Evolutionary conservation across 2,113 vertebrate genomes (phyloP).

Genomic region (Actinemys pallida): DNA sequence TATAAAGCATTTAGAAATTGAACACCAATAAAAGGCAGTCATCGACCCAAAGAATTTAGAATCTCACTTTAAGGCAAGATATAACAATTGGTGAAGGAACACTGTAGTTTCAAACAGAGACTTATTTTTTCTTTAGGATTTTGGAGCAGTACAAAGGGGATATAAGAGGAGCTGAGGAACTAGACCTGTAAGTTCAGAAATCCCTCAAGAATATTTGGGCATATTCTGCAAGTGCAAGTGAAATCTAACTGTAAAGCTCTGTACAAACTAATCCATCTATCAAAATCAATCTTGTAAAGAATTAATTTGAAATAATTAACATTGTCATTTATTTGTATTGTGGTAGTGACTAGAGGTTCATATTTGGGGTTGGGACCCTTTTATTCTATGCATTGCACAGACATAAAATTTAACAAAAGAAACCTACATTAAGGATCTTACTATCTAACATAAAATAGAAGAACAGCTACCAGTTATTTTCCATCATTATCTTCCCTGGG

Average conservation of each 20-base stretch:
- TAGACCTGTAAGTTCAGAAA: not conserved
- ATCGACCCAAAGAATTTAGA: not conserved
- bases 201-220: not conserved
- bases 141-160: not conserved
- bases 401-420: not conserved
- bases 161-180: not conserved
- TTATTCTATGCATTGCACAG: not conserved
- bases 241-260: not conserved
- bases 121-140: not conserved
- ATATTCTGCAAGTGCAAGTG: not conserved
- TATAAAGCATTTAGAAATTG: not conserved
- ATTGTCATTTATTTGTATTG: not conserved
- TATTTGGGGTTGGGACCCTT: not conserved
- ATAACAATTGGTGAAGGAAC: not conserved
- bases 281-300: not conserved
- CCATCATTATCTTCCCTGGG: not conserved
- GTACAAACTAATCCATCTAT: not conserved
- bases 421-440: not conserved
- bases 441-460: not conserved
- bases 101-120: not conserved
- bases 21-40: constrained; percentile 9
- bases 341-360: not conserved
- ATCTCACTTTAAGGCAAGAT: not conserved
- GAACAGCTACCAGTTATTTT: constrained; percentile 26
- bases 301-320: not conserved